Percentiles rank a stretch among this genome's conserved stretches.
These are phyloP conservation scores for Myotis vivesi DNA, from an alignment of 2,797 vertebrate genomes.

Conservation along the genomic window DNA sequence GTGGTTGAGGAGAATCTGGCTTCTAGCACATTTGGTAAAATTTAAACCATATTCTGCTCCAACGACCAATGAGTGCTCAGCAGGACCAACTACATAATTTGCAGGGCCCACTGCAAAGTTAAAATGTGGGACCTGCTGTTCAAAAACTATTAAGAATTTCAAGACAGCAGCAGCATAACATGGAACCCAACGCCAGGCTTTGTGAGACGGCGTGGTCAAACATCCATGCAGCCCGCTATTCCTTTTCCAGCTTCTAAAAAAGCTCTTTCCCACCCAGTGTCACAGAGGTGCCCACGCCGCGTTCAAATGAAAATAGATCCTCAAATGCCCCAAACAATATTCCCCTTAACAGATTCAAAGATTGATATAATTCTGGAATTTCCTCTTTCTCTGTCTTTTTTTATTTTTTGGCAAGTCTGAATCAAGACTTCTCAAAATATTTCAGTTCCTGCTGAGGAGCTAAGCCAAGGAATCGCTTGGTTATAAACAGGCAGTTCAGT, in stretches of 20 bases:
- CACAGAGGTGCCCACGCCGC: background rate
- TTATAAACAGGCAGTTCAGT: constrained; percentile 59
- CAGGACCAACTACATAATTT: background rate
- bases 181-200: background rate
- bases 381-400: background rate
- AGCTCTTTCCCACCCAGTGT: constrained; percentile 35
- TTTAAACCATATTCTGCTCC: constrained; percentile 12
- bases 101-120: background rate
- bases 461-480: background rate
- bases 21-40: constrained; percentile 9
- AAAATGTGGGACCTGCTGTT: background rate
- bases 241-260: constrained; percentile 3
- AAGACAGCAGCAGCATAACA: background rate
- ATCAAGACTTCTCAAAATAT: constrained; percentile 65
- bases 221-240: accelerated
- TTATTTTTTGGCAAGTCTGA: constrained; percentile 33
- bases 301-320: background rate
- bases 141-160: background rate
- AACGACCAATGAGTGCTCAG: background rate
- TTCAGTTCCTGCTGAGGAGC: constrained; percentile 60
- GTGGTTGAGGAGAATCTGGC: background rate
- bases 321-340: background rate
- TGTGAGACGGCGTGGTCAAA: accelerated
- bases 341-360: constrained; percentile 53
- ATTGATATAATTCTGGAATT: constrained; percentile 57